A percentile compares a stretch with the other conserved stretches of the same genome.
These are phyloP conservation scores for Trichonephila clavipes DNA, from an alignment of 1,140 invertebrate genomes.

Conservation along the genomic window DNA sequence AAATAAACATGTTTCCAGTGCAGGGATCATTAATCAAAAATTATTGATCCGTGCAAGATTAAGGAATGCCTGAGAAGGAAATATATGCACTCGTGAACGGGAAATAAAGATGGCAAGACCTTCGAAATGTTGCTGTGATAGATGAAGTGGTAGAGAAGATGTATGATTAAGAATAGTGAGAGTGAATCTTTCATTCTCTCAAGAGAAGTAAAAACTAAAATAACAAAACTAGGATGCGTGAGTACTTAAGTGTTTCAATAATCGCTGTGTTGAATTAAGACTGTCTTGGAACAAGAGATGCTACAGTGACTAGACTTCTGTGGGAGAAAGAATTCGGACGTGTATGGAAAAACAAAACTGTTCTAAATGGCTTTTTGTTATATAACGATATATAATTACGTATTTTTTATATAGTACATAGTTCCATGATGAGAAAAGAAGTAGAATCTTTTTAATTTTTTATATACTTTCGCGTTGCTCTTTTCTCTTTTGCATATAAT, in stretches of 20 bases:
- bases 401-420: no score
- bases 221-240: not conserved
- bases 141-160: not conserved
- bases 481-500: no score
- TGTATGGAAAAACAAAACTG: not conserved
- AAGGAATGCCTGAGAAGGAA: constrained; percentile 4
- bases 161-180: not conserved
- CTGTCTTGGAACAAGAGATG: not conserved
- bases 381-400: no score
- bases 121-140: not conserved
- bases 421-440: no score
- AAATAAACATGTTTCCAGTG: constrained; percentile 48
- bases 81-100: constrained; percentile 27
- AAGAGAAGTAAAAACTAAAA: not conserved
- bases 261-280: constrained; percentile 17
- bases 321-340: not conserved
- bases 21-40: constrained; percentile 41
- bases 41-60: constrained; percentile 42
- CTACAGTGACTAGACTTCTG: not conserved
- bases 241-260: constrained; percentile 35
- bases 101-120: constrained; percentile 31
- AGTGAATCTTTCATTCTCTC: not conserved
- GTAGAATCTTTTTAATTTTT: no score
- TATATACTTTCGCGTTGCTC: no score
- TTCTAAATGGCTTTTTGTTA: no score